Percentiles rank a stretch among this genome's conserved stretches.
Conservation (phyloP, 2,113 vertebrate species). For the Sterrhoptilus dennistouni region DNA sequence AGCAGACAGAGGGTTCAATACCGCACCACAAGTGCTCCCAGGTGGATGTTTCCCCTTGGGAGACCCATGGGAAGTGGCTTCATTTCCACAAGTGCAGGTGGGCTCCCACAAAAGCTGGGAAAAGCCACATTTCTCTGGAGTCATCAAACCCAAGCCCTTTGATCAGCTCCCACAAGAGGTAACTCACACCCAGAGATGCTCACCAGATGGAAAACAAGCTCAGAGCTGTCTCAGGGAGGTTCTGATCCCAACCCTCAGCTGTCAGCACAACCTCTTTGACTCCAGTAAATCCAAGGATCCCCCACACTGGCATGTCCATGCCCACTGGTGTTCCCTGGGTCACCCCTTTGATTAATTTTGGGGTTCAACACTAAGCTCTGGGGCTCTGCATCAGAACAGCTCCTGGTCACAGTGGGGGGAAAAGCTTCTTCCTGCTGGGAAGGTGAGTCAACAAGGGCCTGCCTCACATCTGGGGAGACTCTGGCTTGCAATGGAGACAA, state of each 20-base stretch:
- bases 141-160: not conserved
- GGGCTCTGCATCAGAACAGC: not conserved
- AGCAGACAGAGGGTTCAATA: not conserved
- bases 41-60: not conserved
- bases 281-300: not conserved
- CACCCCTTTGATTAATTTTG: not conserved
- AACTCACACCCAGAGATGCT: not conserved
- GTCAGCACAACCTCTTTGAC: not conserved
- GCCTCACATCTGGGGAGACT: rapidly evolving
- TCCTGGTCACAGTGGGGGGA: not conserved
- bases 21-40: not conserved
- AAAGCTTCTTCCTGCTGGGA: not conserved
- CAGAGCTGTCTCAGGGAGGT: rapidly evolving
- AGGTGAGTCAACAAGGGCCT: not conserved
- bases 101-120: not conserved
- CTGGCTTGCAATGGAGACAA: rapidly evolving
- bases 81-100: not conserved
- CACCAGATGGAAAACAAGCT: not conserved
- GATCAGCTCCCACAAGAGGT: not conserved
- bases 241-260: not conserved
- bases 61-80: not conserved
- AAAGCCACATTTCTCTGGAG: not conserved
- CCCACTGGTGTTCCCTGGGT: not conserved
- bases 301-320: rapidly evolving
- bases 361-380: not conserved